phyloP scores from a whole-genome alignment of 64 coral and sea anemone genomes.

The Stichodactyla helianthus region DNA sequence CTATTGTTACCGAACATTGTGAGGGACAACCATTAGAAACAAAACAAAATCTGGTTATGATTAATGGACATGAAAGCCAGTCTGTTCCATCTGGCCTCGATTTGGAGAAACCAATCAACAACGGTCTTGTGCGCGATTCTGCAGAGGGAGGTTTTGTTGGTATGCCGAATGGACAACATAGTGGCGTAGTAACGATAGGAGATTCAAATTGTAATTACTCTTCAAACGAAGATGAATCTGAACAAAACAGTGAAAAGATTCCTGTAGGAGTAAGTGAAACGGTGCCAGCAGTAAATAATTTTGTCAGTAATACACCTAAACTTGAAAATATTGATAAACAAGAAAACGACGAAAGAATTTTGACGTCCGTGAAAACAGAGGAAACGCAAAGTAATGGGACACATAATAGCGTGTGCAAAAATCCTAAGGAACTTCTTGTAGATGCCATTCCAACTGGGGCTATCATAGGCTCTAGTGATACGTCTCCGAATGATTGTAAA shows the following conservation, averaged over 20 bases:
- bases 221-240: background rate
- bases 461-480: too few species aligned
- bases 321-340: background rate
- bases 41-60: background rate
- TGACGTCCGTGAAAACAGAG: background rate
- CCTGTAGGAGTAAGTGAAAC: background rate
- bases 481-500: too few species aligned
- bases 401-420: background rate
- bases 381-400: background rate
- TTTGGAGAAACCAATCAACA: background rate
- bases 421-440: background rate
- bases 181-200: background rate
- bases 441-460: too few species aligned
- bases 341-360: background rate
- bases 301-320: background rate
- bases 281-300: background rate
- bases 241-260: background rate
- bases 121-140: background rate
- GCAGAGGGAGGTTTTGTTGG: background rate
- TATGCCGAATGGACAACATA: background rate
- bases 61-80: background rate
- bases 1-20: background rate
- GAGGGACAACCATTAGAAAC: background rate
- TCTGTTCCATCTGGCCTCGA: background rate
- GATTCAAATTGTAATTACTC: background rate